A percentile compares a stretch with the other conserved stretches of the same genome.
These are phyloP conservation scores for Macquaria australasica DNA, from an alignment of 2,113 vertebrate species.

Conservation along the genomic window DNA sequence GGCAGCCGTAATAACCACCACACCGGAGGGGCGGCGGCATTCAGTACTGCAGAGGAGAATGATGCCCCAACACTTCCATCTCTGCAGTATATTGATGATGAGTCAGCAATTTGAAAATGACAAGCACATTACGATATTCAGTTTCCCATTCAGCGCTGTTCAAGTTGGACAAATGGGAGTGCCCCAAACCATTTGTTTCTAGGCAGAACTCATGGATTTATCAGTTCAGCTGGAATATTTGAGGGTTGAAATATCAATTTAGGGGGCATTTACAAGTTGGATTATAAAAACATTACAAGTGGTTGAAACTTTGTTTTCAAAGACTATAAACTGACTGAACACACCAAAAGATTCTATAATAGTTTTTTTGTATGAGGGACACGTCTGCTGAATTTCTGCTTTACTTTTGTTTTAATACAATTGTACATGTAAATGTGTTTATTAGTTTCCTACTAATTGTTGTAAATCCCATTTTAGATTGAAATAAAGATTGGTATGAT, in stretches of 20 bases:
- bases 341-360: not conserved
- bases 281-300: not conserved
- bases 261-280: not conserved
- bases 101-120: conserved; percentile 67
- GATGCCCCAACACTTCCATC: conserved; percentile 8
- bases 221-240: not conserved
- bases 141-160: not conserved
- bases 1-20: conserved; percentile 72
- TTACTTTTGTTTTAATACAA: conserved; percentile 9
- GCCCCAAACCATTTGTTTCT: not conserved
- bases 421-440: not conserved
- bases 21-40: not conserved
- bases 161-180: not conserved
- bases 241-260: not conserved
- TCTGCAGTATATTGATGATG: conserved; percentile 66
- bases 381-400: conserved; percentile 21
- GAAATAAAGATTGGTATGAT: not conserved
- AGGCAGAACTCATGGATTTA: not conserved
- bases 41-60: conserved; percentile 5
- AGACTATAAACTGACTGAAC: conserved; percentile 8
- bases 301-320: not conserved
- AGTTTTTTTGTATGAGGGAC: not conserved
- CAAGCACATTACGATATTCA: no score
- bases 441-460: conserved; percentile 7
- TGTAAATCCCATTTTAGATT: not conserved